A percentile compares a stretch with the other conserved stretches of the same genome.
These are phyloP conservation scores for Grapholita molesta DNA, from an alignment of 1,140 invertebrate species.

Conservation along the genomic window DNA sequence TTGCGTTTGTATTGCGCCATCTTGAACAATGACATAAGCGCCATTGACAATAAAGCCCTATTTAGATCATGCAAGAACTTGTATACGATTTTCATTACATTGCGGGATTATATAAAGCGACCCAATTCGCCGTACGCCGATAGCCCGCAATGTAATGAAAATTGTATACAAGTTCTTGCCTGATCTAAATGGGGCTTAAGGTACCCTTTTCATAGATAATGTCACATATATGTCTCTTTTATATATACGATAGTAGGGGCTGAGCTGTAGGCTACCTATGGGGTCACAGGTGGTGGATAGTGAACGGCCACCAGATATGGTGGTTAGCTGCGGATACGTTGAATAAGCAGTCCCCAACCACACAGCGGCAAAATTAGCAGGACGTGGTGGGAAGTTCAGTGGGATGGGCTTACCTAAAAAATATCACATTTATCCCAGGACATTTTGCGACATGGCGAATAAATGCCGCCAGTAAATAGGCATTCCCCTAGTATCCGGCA, in stretches of 20 bases:
- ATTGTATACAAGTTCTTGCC: too few species aligned
- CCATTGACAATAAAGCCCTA: too few species aligned
- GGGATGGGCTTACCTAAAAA: conserved; percentile 9
- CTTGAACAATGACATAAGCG: too few species aligned
- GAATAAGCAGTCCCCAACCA: conserved; percentile 18
- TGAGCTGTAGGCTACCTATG: conserved; percentile 15
- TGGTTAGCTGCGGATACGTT: conserved; percentile 11
- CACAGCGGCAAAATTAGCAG: conserved; percentile 16
- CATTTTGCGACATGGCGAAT: conserved; percentile 20
- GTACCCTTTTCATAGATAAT: too few species aligned
- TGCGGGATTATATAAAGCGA: too few species aligned
- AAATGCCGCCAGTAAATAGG: conserved; percentile 20
- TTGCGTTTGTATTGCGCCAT: too few species aligned
- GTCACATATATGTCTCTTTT: too few species aligned
- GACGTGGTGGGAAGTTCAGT: conserved; percentile 2
- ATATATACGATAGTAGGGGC: conserved; percentile 4
- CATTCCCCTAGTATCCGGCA: conserved; percentile 12
- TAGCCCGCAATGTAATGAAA: too few species aligned
- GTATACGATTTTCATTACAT: too few species aligned
- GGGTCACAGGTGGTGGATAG: conserved; percentile 22
- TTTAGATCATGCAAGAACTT: too few species aligned
- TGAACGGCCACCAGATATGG: conserved; percentile 18
- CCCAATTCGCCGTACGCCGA: too few species aligned
- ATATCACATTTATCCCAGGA: conserved; percentile 1
- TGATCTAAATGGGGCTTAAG: too few species aligned